phyloP scores from a whole-genome alignment of 2,113 vertebrate genomes.

The Ceratotherium simum region DNA sequence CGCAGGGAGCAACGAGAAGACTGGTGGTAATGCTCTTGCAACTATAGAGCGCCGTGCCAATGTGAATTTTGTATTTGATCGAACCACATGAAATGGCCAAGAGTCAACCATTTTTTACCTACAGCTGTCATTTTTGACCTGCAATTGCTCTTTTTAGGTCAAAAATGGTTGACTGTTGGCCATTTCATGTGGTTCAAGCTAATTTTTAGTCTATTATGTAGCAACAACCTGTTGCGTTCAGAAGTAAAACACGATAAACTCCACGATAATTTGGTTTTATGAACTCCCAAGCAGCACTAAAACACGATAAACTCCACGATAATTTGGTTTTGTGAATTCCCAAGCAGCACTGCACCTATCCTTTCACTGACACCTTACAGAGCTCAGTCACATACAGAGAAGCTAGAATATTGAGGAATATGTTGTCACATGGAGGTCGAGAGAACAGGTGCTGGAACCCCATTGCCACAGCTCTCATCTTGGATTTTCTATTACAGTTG shows the following conservation, averaged over 20 bases:
- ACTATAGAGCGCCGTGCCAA: not conserved
- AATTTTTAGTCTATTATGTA: not conserved
- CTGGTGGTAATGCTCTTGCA: rapidly evolving
- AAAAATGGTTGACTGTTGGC: not conserved
- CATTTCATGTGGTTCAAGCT: not conserved
- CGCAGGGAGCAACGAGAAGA: not conserved
- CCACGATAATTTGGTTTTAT: not conserved
- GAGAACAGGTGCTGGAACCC: not conserved
- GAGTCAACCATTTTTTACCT: not conserved
- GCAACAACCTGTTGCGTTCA: not conserved
- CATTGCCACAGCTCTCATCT: not conserved
- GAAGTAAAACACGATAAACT: not conserved
- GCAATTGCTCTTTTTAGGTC: not conserved
- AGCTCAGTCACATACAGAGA: not conserved
- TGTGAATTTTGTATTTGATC: not conserved
- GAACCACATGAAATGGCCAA: not conserved
- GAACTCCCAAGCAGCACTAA: not conserved
- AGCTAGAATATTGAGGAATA: not conserved
- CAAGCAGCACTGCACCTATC: not conserved
- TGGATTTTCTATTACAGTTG: not conserved
- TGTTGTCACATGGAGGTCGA: no score
- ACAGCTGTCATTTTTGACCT: not conserved
- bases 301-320: not conserved
- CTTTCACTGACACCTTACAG: no score
- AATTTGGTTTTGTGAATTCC: not conserved